Evolutionary conservation across 2,888 invertebrate species (phyloP), one percentile per base, ranked within the genome.

Genomic region (Timandra comae): DNA sequence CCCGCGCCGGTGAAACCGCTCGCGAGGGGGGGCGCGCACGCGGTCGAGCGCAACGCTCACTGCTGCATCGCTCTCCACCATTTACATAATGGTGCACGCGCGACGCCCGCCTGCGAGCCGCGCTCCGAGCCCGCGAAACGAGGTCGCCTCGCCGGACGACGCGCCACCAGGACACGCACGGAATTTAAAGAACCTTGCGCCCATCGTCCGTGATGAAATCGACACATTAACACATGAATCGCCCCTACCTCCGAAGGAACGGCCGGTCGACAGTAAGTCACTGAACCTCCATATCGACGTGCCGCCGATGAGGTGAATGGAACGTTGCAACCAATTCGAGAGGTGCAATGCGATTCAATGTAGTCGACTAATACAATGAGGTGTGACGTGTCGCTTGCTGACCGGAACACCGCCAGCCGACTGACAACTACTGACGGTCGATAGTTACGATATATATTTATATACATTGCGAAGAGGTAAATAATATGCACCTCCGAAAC

Each of bases 1-100:
- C 75, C 71, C 72, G 65, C 77, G 46, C 66, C 60, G 71, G 75
- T 74, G 75, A 74, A 74, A 70, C 65, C 66, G 70, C 52, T 69
- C 53, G 74, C 72, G 62, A 70, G 70, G 69, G 39, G 63, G 58
- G 60, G 58, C 63, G 65, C 73, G 70, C 80, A 77, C 80, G 80
- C 81, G 79, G 78, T 70, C 74, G 73, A 68, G 74, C 80, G 80
- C 74, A 72, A 74, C 79, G 70, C 73, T 70, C 74, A 66, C 59
- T 61, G 68, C 73, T 76, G 76, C 78, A 75, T 67, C 67, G 72
- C 69, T 64, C 73, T 72, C 68, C 54, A 66, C 64, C 56, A 70
- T 81, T 80, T 81, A 82, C 77, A 78, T 79, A 80, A 79, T 73
- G 76, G 69, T 73, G 79, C 56, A 60, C 61, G 61, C 50, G 56